phyloP scores from a whole-genome alignment of 2,797 vertebrate species.

The Syncerus caffer region DNA sequence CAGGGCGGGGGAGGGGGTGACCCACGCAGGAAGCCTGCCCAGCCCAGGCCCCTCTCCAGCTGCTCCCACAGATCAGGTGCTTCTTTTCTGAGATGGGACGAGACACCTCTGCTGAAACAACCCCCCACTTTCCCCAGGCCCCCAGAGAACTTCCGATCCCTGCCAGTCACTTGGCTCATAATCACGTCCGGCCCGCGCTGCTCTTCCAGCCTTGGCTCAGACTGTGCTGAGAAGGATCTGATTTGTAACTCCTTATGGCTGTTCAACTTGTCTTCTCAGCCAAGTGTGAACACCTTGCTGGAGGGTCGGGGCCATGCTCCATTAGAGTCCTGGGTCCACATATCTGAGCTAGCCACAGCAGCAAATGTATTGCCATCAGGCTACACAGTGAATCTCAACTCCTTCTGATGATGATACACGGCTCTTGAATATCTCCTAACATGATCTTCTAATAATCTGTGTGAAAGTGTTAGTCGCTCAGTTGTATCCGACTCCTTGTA shows the following conservation, averaged over 20 bases:
- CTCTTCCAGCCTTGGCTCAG: background rate
- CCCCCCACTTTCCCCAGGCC: too few species aligned
- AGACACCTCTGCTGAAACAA: background rate
- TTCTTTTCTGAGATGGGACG: background rate
- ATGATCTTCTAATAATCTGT: background rate
- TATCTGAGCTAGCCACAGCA: background rate
- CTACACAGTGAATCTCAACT: background rate
- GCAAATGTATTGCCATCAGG: background rate
- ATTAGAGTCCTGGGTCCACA: background rate
- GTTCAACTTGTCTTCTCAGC: background rate
- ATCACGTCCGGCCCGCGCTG: background rate
- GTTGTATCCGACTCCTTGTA: background rate
- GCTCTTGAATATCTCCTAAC: background rate
- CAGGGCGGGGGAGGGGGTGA: background rate
- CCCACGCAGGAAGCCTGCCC: background rate
- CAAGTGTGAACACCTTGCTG: background rate
- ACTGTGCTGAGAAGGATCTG: background rate
- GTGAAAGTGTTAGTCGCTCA: background rate
- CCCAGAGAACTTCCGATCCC: background rate
- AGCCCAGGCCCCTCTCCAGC: background rate
- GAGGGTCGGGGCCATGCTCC: rapidly evolving
- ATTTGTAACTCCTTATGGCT: background rate
- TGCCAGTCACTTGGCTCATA: background rate
- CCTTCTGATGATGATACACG: background rate
- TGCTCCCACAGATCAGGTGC: background rate